These are phyloP conservation scores for Fregata magnificens DNA, from an alignment of 2,113 vertebrate genomes.

Conservation along the genomic window DNA sequence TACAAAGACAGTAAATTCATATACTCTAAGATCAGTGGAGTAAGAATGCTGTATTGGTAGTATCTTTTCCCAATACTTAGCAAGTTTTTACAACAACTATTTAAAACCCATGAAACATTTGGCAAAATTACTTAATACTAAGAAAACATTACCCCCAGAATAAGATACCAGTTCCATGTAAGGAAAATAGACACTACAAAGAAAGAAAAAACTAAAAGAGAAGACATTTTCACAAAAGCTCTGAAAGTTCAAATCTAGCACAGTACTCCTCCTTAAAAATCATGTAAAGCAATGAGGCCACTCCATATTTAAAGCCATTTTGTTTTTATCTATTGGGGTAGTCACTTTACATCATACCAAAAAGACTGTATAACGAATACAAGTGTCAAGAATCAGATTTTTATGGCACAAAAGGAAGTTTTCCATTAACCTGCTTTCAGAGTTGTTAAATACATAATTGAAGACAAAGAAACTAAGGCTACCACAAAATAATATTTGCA, in stretches of 20 bases:
- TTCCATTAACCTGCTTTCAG: conserved; percentile 40
- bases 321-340: conserved; percentile 61
- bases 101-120: neutral
- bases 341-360: conserved; percentile 66
- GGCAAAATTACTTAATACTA: neutral
- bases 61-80: neutral
- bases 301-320: conserved; percentile 40
- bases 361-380: conserved; percentile 39
- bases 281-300: conserved; percentile 26
- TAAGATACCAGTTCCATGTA: neutral
- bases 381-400: conserved; percentile 45
- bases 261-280: neutral
- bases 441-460: conserved; percentile 43
- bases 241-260: neutral
- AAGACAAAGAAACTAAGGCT: conserved; percentile 64
- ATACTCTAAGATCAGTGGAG: neutral
- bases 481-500: conserved; percentile 52
- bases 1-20: neutral
- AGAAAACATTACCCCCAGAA: neutral
- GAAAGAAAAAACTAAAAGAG: neutral
- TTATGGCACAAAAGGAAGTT: conserved; percentile 52
- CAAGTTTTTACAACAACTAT: neutral
- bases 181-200: neutral
- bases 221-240: neutral
- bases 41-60: neutral